Evolutionary conservation across 2,888 invertebrate genomes (phyloP).

Genomic region (Galeruca laticollis): DNA sequence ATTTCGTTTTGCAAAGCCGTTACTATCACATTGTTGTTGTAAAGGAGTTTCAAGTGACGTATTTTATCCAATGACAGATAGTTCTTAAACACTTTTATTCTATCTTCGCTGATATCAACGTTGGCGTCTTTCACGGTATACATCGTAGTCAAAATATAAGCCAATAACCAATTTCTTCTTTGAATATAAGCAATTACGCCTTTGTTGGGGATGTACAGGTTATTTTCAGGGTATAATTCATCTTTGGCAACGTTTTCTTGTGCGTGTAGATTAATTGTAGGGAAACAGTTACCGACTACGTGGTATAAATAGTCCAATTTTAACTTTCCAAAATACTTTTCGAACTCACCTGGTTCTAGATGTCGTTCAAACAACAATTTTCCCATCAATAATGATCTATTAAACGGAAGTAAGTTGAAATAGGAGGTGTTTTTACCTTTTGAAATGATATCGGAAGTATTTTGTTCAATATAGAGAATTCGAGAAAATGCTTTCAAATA

Average conservation of each 20-base stretch:
- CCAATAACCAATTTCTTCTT: constrained; percentile 77
- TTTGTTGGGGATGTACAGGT: constrained; percentile 65
- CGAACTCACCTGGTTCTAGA: constrained; percentile 76
- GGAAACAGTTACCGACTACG: constrained; percentile 79
- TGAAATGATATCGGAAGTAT: constrained; percentile 60
- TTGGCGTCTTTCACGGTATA: constrained; percentile 68
- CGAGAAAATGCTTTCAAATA: constrained; percentile 72
- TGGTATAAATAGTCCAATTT: constrained; percentile 82
- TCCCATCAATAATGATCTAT: constrained; percentile 74
- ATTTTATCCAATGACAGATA: constrained; percentile 72
- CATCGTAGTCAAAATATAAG: constrained; percentile 76
- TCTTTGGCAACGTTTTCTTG: constrained; percentile 68
- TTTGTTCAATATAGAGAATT: constrained; percentile 62
- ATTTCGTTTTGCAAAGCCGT: constrained; percentile 72
- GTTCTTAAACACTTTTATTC: constrained; percentile 73
- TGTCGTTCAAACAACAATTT: constrained; percentile 77
- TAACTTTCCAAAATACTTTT: constrained; percentile 75
- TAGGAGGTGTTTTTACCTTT: constrained; percentile 64
- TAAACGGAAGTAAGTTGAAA: constrained; percentile 70
- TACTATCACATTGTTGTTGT: constrained; percentile 72
- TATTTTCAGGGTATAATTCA: constrained; percentile 65
- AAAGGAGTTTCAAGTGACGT: constrained; percentile 70
- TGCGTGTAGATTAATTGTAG: constrained; percentile 71
- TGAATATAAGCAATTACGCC: constrained; percentile 74
- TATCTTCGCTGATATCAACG: constrained; percentile 68